phyloP scores from a whole-genome alignment of 1,140 invertebrate species.

The Nebria ingens region DNA sequence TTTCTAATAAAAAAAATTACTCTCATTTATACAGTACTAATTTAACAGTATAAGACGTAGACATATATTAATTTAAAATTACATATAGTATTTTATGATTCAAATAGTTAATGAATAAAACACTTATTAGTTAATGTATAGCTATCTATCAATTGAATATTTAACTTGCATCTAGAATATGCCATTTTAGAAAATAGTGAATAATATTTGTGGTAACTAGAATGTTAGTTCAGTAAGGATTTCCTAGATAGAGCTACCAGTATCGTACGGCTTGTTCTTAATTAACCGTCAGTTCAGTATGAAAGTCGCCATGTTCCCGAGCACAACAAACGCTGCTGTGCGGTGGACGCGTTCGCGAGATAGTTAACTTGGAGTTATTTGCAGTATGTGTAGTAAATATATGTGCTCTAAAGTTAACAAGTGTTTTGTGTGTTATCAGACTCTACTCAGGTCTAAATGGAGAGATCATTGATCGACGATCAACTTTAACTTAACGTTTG shows the following conservation, averaged over 20 bases:
- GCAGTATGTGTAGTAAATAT: conserved; percentile 5
- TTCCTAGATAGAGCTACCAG: neutral
- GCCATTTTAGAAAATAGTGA: too few relatives aligned
- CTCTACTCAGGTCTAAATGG: neutral
- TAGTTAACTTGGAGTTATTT: conserved; percentile 6
- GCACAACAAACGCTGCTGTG: conserved; percentile 7
- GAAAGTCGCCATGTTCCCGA: conserved; percentile 4
- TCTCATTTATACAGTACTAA: too few relatives aligned
- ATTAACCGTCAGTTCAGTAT: conserved; percentile 6
- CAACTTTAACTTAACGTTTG: conserved; percentile 1
- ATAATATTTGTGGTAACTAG: too few relatives aligned
- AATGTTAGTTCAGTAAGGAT: neutral
- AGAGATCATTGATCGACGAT: neutral
- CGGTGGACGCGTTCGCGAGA: conserved; percentile 2
- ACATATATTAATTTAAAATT: too few relatives aligned
- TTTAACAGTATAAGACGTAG: too few relatives aligned
- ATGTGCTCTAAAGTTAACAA: conserved; percentile 3
- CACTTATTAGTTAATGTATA: too few relatives aligned
- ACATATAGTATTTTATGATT: too few relatives aligned
- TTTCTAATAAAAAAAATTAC: too few relatives aligned
- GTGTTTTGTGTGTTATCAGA: neutral
- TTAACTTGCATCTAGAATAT: too few relatives aligned
- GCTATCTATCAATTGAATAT: too few relatives aligned
- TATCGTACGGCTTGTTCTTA: neutral
- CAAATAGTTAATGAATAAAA: too few relatives aligned